phyloP scores from a whole-genome alignment of 1,140 invertebrate species.

The Aphaenogaster floridana region DNA sequence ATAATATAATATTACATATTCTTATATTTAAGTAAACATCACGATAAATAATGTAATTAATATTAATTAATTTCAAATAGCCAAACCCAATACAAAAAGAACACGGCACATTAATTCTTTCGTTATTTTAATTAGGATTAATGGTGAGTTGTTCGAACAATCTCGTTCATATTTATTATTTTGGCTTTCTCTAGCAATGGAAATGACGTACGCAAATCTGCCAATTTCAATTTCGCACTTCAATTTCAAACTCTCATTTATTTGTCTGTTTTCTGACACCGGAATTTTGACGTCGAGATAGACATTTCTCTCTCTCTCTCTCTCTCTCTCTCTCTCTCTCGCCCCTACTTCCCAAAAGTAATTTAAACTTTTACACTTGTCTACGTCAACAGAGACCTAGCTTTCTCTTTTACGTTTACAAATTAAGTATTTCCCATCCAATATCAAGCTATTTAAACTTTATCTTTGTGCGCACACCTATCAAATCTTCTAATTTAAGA shows the following conservation, averaged over 20 bases:
- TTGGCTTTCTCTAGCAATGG: not conserved
- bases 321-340: too few relatives aligned
- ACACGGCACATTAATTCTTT: not conserved
- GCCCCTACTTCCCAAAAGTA: not conserved
- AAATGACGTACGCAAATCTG: not conserved
- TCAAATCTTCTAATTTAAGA: not conserved
- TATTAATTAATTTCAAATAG: not conserved
- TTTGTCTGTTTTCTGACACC: not conserved
- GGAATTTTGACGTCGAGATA: slow-evolving; percentile 28
- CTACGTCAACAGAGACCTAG: not conserved
- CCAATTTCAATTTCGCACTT: slow-evolving; percentile 37
- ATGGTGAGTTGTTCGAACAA: not conserved
- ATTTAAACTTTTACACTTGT: slow-evolving; percentile 42
- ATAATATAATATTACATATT: not conserved
- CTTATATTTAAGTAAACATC: not conserved
- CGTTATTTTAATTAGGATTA: slow-evolving; percentile 13
- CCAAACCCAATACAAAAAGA: not conserved
- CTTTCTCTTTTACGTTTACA: not conserved
- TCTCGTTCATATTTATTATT: not conserved
- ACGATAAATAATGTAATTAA: not conserved
- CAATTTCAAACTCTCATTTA: not conserved
- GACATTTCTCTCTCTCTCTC: not conserved
- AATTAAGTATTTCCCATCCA: not conserved
- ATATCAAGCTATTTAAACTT: not conserved
- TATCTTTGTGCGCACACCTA: not conserved